Base-by-base conservation (phyloP, 2,888 invertebrate genomes). In the Drosophila nigritarsus region DNA sequence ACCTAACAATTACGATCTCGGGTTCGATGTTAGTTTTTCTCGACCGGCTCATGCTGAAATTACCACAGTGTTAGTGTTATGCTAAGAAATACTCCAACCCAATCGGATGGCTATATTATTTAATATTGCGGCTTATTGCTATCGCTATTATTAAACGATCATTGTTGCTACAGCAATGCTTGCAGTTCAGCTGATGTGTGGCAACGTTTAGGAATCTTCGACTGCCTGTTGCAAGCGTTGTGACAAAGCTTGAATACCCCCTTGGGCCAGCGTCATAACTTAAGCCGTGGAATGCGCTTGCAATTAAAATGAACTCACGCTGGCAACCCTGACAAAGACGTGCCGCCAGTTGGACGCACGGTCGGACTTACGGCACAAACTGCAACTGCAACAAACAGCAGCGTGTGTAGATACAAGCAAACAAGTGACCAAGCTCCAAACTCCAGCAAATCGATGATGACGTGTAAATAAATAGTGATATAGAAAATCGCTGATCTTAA, bases 291-390 rank as follows among this genome's bases (percentile, higher is more conserved):
- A 86, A 86, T 86, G 86, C 64, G 66, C 49, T 86, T 77, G 82
- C 87, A 88, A 87, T 87, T 87, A 88, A 87, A 87, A 86, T 86
- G 86, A 87, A 87, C 88, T 88, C 87, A 86, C 80, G 88, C 87
- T 87, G 84, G 82, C 84, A 84, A 84, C 84, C 84, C 84, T 84
- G 83, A 84, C 78, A 83, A 83, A 80, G 82, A 82, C 79, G 76
- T 77, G 80, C 77, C 80, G 80, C 74, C 80, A 63, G 45, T 38
- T 63, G 71, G 75, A 78, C 66, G 65, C 56, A 64, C 59, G n/a
- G 58, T 60, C 53, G 29, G 62, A 71, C 71, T 50, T 34, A n/a
- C 18, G 66, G 69, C 75, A 48, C 53, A n/a, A 54, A 62, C 71
- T 61, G 80, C 70, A 68, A 75, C 59, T 80, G 75, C 81, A 83